phyloP scores from a whole-genome alignment of 2,888 invertebrate genomes.

The Lydus trimaculatus region DNA sequence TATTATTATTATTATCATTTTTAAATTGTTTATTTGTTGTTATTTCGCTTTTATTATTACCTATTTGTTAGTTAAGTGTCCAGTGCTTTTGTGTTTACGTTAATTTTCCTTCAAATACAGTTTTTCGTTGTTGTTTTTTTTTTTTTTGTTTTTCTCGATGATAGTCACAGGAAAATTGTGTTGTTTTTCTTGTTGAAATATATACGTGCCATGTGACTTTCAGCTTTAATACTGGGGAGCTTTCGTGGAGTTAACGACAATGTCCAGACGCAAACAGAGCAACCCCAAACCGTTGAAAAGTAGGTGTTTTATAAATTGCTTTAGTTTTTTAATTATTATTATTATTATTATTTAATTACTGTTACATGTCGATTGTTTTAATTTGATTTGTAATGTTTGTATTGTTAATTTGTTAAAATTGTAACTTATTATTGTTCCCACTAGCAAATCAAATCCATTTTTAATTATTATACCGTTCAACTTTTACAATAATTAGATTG shows the following conservation, averaged over 20 bases:
- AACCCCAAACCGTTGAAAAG: slow-evolving; percentile 96
- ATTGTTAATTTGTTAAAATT: slow-evolving; percentile 11
- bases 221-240: slow-evolving; percentile 40
- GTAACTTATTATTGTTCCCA: slow-evolving; percentile 22
- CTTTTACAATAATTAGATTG: neutral
- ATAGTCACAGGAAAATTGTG: slow-evolving; percentile 7
- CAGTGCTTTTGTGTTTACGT: slow-evolving; percentile 39
- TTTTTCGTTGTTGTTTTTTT: slow-evolving; percentile 32
- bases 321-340: slow-evolving; percentile 17
- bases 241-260: slow-evolving; percentile 71
- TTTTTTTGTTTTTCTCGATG: slow-evolving; percentile 25
- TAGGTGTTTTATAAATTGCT: slow-evolving; percentile 65
- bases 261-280: slow-evolving; percentile 96
- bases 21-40: slow-evolving; percentile 23
- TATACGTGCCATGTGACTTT: slow-evolving; percentile 48
- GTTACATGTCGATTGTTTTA: neutral
- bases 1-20: slow-evolving; percentile 4
- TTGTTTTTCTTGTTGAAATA: slow-evolving; percentile 27
- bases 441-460: slow-evolving; percentile 22
- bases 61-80: slow-evolving; percentile 39
- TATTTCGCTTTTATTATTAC: slow-evolving; percentile 39
- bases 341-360: no score
- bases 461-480: slow-evolving; percentile 15
- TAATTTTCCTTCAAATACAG: neutral
- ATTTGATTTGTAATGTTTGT: slow-evolving; percentile 19